These are phyloP conservation scores for Hippocampus zosterae DNA, from an alignment of 2,113 vertebrate genomes.

Conservation along the genomic window DNA sequence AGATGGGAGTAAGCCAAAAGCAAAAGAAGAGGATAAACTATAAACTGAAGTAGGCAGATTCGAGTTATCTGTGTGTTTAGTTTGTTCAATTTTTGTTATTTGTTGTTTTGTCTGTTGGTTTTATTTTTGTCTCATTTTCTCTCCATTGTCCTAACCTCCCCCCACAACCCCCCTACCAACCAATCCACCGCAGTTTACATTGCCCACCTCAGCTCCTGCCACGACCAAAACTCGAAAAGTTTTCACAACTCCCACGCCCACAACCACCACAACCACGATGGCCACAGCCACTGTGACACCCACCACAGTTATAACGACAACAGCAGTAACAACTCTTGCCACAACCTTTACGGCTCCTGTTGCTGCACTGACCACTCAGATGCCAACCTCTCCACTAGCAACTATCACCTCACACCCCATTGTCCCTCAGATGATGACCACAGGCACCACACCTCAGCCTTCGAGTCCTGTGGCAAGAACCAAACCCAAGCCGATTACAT, in stretches of 20 bases:
- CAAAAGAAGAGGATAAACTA: too few species aligned
- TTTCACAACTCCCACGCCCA: slow-evolving; percentile 34
- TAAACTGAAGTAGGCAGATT: neutral
- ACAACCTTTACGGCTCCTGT: slow-evolving; percentile 20
- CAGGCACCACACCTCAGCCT: slow-evolving; percentile 21
- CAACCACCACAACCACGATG: neutral
- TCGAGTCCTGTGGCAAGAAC: slow-evolving; percentile 20
- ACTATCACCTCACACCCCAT: slow-evolving; percentile 19
- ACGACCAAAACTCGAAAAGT: slow-evolving; percentile 57
- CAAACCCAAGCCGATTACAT: neutral
- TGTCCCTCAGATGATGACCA: slow-evolving; percentile 20
- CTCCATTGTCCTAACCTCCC: slow-evolving; percentile 33
- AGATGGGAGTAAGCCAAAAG: too few species aligned
- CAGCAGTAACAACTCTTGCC: slow-evolving; percentile 6
- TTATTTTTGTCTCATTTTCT: slow-evolving; percentile 43
- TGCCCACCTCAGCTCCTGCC: slow-evolving; percentile 65
- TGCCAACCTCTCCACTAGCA: slow-evolving; percentile 16
- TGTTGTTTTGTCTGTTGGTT: slow-evolving; percentile 33
- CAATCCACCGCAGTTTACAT: slow-evolving; percentile 63
- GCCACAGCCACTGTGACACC: slow-evolving; percentile 9
- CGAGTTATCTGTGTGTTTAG: slow-evolving; percentile 12
- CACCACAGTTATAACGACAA: slow-evolving; percentile 1
- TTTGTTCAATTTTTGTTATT: slow-evolving; percentile 32
- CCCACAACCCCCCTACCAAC: slow-evolving; percentile 19
- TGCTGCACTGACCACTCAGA: slow-evolving; percentile 34